Base-by-base conservation (phyloP, 1,140 invertebrate genomes). In the Camponotus vicinus region DNA sequence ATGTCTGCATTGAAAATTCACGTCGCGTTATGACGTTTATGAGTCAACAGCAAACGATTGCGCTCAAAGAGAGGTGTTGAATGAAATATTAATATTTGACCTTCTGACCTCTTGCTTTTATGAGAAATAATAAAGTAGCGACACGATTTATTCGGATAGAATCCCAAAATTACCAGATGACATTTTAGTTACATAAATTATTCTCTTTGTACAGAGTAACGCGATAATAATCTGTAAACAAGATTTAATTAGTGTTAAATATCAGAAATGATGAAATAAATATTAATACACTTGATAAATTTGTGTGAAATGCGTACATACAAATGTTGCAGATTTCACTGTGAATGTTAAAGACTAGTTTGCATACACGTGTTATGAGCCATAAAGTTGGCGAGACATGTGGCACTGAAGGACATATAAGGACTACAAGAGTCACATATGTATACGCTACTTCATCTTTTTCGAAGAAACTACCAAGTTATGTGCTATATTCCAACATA, bases 391-490 rank as follows among this genome's bases (percentile, higher is more conserved):
- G 42, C 55, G 69, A 61, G 55, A 63, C 79, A 83, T 57, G 55
- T 73, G 69, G 79, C 69, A 37, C 79, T 49, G 79, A 83, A 61
- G 69, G 69, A 83, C 69, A 42, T 45, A 61, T 40, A 40, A 63
- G 79, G 69, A 55, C 40, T 69, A 63, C 18, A 42, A 52, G 69
- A 75, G 57, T 67, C 67, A 32, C 67, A 70, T 57, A 52, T 75
- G 79, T 83, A 83, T 45, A 61, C 7, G 79, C 69, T 83, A 83
- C 79, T 75, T 83, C 79, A 83, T 73, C 79, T 83, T 83, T 83
- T 66, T 61, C 69, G 79, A 83, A 83, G 79, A 61, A 83, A 73
- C 79, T 83, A 49, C 79, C 18, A 83, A 83, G 79, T 83, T 83
- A 83, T 83, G 61, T 34, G 69, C 63, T 75, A 83, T 52, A 52